Evolutionary conservation across 2,888 invertebrate species (phyloP).

Genomic region (Meliscaeva auricollis): DNA sequence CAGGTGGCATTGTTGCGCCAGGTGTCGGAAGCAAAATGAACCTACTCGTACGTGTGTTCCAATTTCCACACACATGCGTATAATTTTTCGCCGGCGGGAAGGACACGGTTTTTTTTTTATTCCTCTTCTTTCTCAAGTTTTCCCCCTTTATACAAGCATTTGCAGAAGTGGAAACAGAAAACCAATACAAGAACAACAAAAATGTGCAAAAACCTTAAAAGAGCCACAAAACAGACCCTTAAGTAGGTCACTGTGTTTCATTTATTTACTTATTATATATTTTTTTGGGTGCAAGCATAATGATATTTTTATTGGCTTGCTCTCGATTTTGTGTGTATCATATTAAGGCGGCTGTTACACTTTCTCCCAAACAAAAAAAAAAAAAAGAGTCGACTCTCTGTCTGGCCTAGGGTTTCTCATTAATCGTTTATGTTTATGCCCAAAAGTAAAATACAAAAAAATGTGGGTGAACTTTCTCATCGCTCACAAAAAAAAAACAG

Average conservation of each 20-base stretch:
- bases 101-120: slow-evolving; percentile 59
- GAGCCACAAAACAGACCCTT: slow-evolving; percentile 76
- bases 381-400: slow-evolving; percentile 40
- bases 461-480: slow-evolving; percentile 82
- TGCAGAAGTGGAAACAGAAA: slow-evolving; percentile 25
- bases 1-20: slow-evolving; percentile 66
- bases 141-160: slow-evolving; percentile 7
- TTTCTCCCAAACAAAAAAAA: slow-evolving; percentile 78
- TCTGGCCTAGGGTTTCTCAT: slow-evolving; percentile 76
- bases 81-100: slow-evolving; percentile 57
- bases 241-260: slow-evolving; percentile 82
- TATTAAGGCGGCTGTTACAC: slow-evolving; percentile 77
- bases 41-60: slow-evolving; percentile 57
- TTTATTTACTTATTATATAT: slow-evolving; percentile 47
- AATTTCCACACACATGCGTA: slow-evolving; percentile 49
- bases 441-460: slow-evolving; percentile 45
- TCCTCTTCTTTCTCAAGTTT: background rate
- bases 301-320: slow-evolving; percentile 66
- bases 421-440: slow-evolving; percentile 47
- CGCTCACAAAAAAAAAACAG: slow-evolving; percentile 24
- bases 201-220: slow-evolving; percentile 59
- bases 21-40: slow-evolving; percentile 59
- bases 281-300: slow-evolving; percentile 62
- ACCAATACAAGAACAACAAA: slow-evolving; percentile 19
- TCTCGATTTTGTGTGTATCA: slow-evolving; percentile 46